A percentile compares a stretch with the other conserved stretches of the same genome.
Conservation (phyloP, 2,113 vertebrate genomes). For the Mus spicilegus region DNA sequence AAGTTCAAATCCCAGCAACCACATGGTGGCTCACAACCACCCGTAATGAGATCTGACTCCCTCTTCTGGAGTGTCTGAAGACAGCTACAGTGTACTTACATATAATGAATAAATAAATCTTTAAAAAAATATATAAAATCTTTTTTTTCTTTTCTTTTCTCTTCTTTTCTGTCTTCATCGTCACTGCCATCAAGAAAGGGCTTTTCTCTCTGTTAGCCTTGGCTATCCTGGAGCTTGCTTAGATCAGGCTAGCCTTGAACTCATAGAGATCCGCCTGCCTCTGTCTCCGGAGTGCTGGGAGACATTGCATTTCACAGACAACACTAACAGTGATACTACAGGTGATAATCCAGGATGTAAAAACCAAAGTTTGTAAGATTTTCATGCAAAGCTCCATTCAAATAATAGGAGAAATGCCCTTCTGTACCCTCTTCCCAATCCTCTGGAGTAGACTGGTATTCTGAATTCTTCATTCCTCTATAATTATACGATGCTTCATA, state of each 20-base stretch:
- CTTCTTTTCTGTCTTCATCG: background rate
- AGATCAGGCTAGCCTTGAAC: background rate
- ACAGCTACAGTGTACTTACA: too few species aligned
- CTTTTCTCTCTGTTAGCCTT: background rate
- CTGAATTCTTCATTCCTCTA: background rate
- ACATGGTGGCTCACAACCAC: too few species aligned
- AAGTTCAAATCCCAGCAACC: too few species aligned
- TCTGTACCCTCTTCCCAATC: background rate
- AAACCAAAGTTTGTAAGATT: slow-evolving; percentile 14
- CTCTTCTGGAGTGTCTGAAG: too few species aligned
- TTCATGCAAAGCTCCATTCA: slow-evolving; percentile 38
- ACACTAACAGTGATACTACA: background rate
- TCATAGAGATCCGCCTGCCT: background rate
- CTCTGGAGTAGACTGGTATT: background rate
- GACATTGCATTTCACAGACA: background rate
- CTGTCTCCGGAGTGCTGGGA: background rate
- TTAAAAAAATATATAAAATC: too few species aligned
- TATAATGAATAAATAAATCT: too few species aligned
- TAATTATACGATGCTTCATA: background rate
- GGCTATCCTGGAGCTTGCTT: background rate
- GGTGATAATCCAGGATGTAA: background rate
- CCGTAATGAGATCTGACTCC: too few species aligned
- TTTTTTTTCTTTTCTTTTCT: background rate
- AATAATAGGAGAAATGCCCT: background rate
- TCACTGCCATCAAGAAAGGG: background rate